Evolutionary conservation across 2,888 invertebrate genomes (phyloP).

Genomic region (Conus canariensis): DNA sequence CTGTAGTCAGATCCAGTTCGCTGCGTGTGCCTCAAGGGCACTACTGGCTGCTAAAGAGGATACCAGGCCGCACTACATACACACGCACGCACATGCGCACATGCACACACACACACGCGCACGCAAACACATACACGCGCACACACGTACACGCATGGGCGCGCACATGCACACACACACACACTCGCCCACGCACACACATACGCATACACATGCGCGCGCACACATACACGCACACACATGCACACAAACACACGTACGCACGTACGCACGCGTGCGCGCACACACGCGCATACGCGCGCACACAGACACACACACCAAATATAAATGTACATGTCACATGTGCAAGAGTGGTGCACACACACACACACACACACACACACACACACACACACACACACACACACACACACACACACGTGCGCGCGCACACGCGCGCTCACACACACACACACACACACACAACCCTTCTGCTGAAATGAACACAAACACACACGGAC

Average conservation of each 20-base stretch:
- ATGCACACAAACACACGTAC: not conserved
- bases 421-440: not conserved
- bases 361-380: not conserved
- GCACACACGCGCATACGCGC: not conserved
- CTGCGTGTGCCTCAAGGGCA: too few relatives aligned
- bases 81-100: not conserved
- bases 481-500: not conserved
- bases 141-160: not conserved
- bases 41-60: too few relatives aligned
- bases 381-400: not conserved
- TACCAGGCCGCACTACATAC: not conserved
- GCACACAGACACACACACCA: not conserved
- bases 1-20: too few relatives aligned
- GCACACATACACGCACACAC: conserved; percentile 17
- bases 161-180: not conserved
- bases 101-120: not conserved
- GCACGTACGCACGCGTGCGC: not conserved
- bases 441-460: not conserved
- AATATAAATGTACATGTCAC: too few relatives aligned
- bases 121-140: not conserved
- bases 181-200: too few relatives aligned
- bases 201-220: not conserved
- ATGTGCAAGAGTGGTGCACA: too few relatives aligned
- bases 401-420: not conserved
- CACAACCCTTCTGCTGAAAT: too few relatives aligned